Base-by-base conservation (phyloP, 1,140 invertebrate genomes). In the Caenorhabditis inopinata region DNA sequence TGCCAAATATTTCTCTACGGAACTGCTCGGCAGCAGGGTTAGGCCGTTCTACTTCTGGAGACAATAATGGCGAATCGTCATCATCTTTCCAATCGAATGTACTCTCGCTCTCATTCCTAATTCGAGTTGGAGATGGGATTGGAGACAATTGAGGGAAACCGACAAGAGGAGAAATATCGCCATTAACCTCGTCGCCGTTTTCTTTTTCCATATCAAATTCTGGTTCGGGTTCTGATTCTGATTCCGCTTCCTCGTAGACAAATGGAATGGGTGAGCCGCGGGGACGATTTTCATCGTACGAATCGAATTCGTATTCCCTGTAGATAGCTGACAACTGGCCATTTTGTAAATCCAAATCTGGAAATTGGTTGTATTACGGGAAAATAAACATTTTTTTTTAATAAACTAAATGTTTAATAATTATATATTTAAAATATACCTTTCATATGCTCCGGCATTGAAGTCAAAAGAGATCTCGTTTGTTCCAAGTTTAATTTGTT, bases 41-140 rank as follows among this genome's bases (percentile, higher is more conserved):
- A 7, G 14, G 0, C 6, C n/a, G 29, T 14, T 32, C 58, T 2
- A 32, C 38, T 21, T 68, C 58, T 23, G 58, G 58, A 21, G 58
- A 68, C 16, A 68, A 12, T 18, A 68, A 38, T 2, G 58, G 58
- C 5, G 58, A 68, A 21, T 68, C 58, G 6, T 68, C 32, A 9
- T 68, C 58, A 68, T 68, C 58, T 68, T 42, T 68, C 58, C 58
- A 68, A 68, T 68, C 58, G 9, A 68, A 68, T 21, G 58, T 38
- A 21, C 58, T 68, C n/a, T 68, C 32, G 38, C 58, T 68, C n/a
- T 68, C 58, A 68, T 68, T 42, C 11, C 58, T 16, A 21, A 11
- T 18, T 42, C 58, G 14, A 5, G 32, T 9, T 12, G 58, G 58
- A 42, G 58, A 68, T 38, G 58, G 58, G 38, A 68, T 42, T 9